Percentiles rank a stretch among this genome's conserved stretches.
Evolutionary conservation across 2,888 invertebrate genomes (phyloP).

Genomic region (Parnassius mnemosyne): DNA sequence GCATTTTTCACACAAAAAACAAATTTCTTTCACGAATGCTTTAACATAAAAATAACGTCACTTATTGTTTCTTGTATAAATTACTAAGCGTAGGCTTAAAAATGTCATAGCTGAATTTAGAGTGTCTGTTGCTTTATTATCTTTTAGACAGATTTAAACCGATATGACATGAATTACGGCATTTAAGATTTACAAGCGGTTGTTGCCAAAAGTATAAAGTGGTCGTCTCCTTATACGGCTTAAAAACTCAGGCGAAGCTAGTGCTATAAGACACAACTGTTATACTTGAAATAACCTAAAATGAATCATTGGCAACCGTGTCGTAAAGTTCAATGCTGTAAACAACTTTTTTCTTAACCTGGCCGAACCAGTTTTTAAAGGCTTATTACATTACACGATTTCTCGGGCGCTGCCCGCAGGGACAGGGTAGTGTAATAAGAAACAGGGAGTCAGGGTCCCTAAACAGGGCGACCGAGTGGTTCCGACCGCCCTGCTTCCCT

Average conservation of each 20-base stretch:
- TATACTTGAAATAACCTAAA: slow-evolving; percentile 49
- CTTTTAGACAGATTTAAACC: slow-evolving; percentile 16
- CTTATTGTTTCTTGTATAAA: neutral
- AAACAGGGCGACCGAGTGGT: no score
- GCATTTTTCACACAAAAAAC: neutral
- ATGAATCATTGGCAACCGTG: slow-evolving; percentile 49
- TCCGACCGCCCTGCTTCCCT: no score
- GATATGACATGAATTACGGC: slow-evolving; percentile 25
- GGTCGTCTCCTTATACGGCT: slow-evolving; percentile 71
- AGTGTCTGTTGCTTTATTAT: slow-evolving; percentile 24
- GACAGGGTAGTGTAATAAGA: no score
- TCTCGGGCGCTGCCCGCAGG: no score
- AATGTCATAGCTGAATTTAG: slow-evolving; percentile 22
- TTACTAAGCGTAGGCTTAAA: slow-evolving; percentile 22
- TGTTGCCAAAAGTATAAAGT: slow-evolving; percentile 74
- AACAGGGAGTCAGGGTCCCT: no score
- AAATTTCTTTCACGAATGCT: slow-evolving; percentile 1
- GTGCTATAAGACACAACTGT: slow-evolving; percentile 40
- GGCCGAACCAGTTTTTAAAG: slow-evolving; percentile 62
- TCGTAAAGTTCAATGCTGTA: slow-evolving; percentile 58
- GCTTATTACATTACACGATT: no score
- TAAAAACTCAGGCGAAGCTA: slow-evolving; percentile 58
- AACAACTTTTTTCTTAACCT: slow-evolving; percentile 48
- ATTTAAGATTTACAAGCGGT: slow-evolving; percentile 51
- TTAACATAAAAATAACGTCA: neutral